Percentiles rank a stretch among this genome's conserved stretches.
Conservation (phyloP, 2,113 vertebrate species). For the Nanorana parkeri region DNA sequence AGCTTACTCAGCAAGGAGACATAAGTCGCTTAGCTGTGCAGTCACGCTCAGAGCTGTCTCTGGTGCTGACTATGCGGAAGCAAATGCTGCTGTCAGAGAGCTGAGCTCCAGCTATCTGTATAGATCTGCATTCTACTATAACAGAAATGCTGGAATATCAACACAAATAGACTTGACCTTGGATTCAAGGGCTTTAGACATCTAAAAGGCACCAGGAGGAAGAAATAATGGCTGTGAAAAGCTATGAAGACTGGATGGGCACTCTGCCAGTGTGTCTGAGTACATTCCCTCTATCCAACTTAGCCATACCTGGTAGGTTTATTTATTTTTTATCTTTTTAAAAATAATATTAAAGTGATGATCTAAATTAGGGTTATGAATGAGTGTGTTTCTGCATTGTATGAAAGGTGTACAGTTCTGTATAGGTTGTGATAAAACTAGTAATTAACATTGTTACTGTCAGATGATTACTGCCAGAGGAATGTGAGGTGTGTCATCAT, state of each 20-base stretch:
- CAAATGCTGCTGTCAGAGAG: neutral
- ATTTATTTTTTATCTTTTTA: no score
- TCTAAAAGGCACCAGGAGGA: neutral
- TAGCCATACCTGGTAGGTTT: conserved; percentile 64
- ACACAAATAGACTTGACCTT: neutral
- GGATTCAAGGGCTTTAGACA: neutral
- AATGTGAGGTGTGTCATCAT: no score
- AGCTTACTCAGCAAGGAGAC: conserved; percentile 28
- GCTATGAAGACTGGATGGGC: conserved; percentile 80
- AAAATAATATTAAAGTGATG: no score
- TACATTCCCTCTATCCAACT: conserved; percentile 75
- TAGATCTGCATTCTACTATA: no score
- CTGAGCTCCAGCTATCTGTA: neutral
- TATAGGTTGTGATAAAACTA: no score
- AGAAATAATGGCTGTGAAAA: conserved; percentile 26
- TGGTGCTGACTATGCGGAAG: conserved; percentile 4
- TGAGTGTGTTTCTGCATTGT: neutral
- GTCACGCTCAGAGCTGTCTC: conserved; percentile 18
- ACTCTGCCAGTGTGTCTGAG: conserved; percentile 72
- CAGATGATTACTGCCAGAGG: no score
- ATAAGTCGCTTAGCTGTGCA: neutral
- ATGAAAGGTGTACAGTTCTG: no score
- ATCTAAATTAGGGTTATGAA: no score
- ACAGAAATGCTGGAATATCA: neutral
- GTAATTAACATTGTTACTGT: no score